Conservation (phyloP, 2,888 invertebrate genomes). For the Chromoteleia sp. region DNA sequence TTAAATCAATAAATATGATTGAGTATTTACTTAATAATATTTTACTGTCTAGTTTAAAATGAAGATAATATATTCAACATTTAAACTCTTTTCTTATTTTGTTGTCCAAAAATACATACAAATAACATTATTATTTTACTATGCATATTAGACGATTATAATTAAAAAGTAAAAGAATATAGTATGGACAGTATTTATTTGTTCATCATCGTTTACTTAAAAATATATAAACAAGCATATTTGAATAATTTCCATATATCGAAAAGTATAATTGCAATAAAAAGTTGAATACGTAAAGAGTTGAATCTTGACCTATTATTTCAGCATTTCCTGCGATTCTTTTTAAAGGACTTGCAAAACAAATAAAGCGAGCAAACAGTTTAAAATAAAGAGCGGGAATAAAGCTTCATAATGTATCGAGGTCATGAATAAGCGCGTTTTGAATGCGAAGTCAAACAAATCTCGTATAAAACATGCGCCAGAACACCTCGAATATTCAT, state of each 20-base stretch:
- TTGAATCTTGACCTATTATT: slow-evolving; percentile 27
- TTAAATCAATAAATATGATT: no score
- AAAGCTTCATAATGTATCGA: slow-evolving; percentile 59
- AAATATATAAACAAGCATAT: no score
- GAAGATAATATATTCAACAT: no score
- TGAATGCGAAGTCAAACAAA: slow-evolving; percentile 44
- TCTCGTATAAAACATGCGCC: slow-evolving; percentile 42
- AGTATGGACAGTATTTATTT: no score
- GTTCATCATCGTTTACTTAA: neutral
- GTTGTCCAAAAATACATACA: no score
- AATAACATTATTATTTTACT: no score
- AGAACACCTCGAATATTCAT: slow-evolving; percentile 54
- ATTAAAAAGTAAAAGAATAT: no score
- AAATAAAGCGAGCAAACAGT: slow-evolving; percentile 20
- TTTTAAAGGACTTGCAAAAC: slow-evolving; percentile 26
- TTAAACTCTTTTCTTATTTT: no score
- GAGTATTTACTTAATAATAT: no score
- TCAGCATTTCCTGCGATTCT: slow-evolving; percentile 13
- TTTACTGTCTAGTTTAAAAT: no score
- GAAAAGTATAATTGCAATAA: neutral
- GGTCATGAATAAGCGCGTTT: slow-evolving; percentile 58
- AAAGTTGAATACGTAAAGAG: slow-evolving; percentile 4
- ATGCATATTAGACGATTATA: no score
- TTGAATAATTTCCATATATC: neutral
- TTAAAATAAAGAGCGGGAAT: slow-evolving; percentile 41